A percentile compares a stretch with the other conserved stretches of the same genome.
Conservation (phyloP, 2,888 invertebrate species). For the Thecocarcelia acutangulata region DNA sequence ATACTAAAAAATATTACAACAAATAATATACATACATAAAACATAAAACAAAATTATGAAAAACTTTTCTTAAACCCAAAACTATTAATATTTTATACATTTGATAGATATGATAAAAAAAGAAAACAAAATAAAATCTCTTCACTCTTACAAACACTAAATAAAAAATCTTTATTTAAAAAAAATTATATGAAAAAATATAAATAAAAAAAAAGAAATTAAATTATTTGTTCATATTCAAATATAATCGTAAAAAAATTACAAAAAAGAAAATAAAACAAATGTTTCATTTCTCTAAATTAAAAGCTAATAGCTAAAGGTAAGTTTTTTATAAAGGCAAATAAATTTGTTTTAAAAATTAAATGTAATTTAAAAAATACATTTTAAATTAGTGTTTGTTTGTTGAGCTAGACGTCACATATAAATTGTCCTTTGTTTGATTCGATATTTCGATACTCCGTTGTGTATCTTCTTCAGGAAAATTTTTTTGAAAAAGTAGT, state of each 20-base stretch:
- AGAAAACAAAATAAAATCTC: background rate
- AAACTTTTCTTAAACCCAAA: conserved; percentile 44
- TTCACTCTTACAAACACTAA: conserved; percentile 32
- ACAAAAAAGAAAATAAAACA: background rate
- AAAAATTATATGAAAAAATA: conserved; percentile 16
- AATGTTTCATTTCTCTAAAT: conserved; percentile 32
- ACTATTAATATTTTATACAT: conserved; percentile 56
- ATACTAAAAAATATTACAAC: conserved; percentile 37
- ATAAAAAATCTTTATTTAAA: conserved; percentile 39
- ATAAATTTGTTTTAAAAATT: too few species aligned
- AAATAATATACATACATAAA: conserved; percentile 10
- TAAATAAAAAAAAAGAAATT: background rate
- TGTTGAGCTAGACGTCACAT: too few species aligned
- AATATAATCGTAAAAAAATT: conserved; percentile 54
- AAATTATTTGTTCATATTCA: conserved; percentile 54
- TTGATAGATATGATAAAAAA: too few species aligned
- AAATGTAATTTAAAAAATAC: too few species aligned
- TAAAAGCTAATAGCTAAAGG: background rate
- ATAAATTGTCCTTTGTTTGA: too few species aligned
- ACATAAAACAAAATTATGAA: conserved; percentile 24
- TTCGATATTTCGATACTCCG: too few species aligned
- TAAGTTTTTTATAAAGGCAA: background rate
- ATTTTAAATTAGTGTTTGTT: too few species aligned
- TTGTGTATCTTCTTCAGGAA: too few species aligned
- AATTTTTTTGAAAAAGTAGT: too few species aligned